phyloP scores from a whole-genome alignment of 1,140 invertebrate genomes.

The Bombus huntii region DNA sequence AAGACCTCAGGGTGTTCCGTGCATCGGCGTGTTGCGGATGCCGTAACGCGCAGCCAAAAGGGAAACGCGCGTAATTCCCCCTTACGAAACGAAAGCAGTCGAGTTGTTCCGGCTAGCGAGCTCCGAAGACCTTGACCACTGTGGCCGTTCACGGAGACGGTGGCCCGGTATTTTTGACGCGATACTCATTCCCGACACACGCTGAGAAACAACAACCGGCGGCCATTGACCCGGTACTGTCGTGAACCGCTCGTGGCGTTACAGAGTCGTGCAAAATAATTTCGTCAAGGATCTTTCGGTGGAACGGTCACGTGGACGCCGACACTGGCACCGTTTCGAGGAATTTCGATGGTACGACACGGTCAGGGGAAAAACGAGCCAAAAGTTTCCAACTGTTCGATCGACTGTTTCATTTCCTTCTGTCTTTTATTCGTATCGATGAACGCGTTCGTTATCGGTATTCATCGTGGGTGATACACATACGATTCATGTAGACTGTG shows the following conservation, averaged over 20 bases:
- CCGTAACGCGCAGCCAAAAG: background rate
- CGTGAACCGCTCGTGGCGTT: constrained; percentile 1
- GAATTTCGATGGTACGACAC: background rate
- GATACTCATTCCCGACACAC: constrained; percentile 10
- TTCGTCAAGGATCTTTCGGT: constrained; percentile 20
- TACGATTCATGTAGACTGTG: too few species aligned
- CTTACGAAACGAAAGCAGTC: constrained; percentile 32
- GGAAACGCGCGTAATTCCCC: constrained; percentile 13
- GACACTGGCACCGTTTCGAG: background rate
- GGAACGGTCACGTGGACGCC: background rate
- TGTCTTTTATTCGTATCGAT: background rate
- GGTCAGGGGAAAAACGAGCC: constrained; percentile 3
- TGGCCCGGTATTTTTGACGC: constrained; percentile 48
- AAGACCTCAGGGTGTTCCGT: background rate
- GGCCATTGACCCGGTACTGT: background rate
- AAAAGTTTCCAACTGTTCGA: background rate
- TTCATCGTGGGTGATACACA: too few species aligned
- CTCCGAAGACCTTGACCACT: constrained; percentile 40
- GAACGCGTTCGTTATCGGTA: background rate
- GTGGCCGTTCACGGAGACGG: constrained; percentile 21
- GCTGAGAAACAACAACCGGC: constrained; percentile 15
- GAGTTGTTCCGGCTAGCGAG: constrained; percentile 29
- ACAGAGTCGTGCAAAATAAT: constrained; percentile 23
- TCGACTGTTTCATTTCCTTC: background rate
- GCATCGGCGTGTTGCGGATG: background rate